These are phyloP conservation scores for Argyrosomus japonicus DNA, from an alignment of 2,113 vertebrate genomes.

Conservation along the genomic window DNA sequence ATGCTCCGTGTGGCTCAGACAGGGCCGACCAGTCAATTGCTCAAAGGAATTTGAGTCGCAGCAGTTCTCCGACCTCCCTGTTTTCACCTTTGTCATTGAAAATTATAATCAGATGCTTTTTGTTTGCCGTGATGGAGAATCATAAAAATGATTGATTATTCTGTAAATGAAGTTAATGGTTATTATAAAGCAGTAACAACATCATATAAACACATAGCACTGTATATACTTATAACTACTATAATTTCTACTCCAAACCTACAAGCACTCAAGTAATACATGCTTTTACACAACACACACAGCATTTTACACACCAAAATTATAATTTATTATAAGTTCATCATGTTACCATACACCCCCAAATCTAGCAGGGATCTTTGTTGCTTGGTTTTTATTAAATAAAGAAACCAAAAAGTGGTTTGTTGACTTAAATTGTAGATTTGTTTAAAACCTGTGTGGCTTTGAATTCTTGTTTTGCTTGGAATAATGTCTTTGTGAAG, in stretches of 20 bases:
- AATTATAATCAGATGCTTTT: slow-evolving; percentile 20
- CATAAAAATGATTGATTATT: not conserved
- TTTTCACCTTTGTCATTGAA: slow-evolving; percentile 39
- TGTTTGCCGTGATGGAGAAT: not conserved
- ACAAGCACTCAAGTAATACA: not conserved
- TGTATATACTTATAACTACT: not conserved
- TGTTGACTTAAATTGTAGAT: not conserved
- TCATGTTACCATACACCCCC: not conserved
- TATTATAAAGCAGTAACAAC: not conserved
- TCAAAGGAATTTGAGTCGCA: slow-evolving; percentile 57
- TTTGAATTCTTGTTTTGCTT: not conserved
- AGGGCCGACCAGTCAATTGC: slow-evolving; percentile 17
- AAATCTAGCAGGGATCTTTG: not conserved
- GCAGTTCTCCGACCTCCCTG: slow-evolving; percentile 13
- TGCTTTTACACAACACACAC: too few relatives aligned
- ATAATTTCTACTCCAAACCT: not conserved
- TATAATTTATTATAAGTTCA: not conserved
- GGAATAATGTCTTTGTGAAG: not conserved
- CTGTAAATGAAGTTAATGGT: not conserved
- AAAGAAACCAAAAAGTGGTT: not conserved
- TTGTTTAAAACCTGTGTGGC: not conserved
- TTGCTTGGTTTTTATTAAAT: not conserved
- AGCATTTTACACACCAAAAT: not conserved
- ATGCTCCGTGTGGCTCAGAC: slow-evolving; percentile 40
- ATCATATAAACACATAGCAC: not conserved